Evolutionary conservation across 2,113 vertebrate species (phyloP), one percentile per base, ranked within the genome.

Genomic region (Monopterus albus): DNA sequence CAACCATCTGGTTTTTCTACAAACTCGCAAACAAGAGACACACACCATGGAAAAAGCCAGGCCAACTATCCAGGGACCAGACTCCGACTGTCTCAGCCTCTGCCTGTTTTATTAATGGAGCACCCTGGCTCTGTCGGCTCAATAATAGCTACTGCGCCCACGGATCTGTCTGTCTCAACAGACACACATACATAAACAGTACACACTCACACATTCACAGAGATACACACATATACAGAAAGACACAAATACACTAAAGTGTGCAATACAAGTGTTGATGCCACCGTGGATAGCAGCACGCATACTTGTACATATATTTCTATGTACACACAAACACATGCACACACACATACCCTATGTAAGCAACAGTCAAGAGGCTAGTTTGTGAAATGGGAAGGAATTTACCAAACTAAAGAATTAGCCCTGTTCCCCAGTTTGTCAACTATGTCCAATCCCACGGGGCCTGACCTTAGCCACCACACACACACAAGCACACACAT

Each of bases 91-190:
- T 42, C 59, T 80, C 67, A 74, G 64, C 71, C 74, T 82, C 75
- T 82, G 82, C 70, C 83, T 87, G 82, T 91, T 89, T 90, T 87
- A 92, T 91, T 91, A 91, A 91, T 87, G 85, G 79, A 62, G 74
- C 40, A 25, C 75, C 64, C 51, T 36, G 71, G 67, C 53, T 80
- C 72, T 76, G 82, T 80, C 49, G 70, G 63, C 57, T 68, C 64
- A 63, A 76, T 89, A 81, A 88, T 83, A 87, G 85, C 72, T 69
- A 75, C 84, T 81, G 66, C 80, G 78, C 75, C 72, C 63, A 56
- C 72, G 25, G 62, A 78, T 81, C 78, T 63, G 69, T 76, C 84
- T 70, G 61, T 70, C 59, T 69, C 57, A 53, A 67, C 59, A 79
- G 10, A 64, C 49, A 71, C 49, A 81, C 71, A 71, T n/a, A 42